Conservation (phyloP, 2,888 invertebrate species). For the Autographa pulchrina region DNA sequence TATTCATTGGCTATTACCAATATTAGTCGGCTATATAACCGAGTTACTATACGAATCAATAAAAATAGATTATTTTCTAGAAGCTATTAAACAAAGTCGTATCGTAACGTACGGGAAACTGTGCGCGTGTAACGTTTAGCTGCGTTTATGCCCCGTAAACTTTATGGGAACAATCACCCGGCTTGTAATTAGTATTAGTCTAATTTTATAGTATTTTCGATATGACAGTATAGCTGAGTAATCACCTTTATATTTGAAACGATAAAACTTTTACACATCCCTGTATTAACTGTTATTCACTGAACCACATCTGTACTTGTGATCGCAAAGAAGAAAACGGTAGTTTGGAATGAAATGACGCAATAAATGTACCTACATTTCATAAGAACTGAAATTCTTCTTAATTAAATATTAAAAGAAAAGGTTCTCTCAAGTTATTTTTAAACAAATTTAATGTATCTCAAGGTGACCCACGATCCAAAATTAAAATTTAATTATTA, state of each 20-base stretch:
- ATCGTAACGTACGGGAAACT: conserved; percentile 49
- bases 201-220: conserved; percentile 52
- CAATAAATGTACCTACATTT: background rate
- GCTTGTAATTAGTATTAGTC: conserved; percentile 55
- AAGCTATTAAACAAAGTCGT: conserved; percentile 48
- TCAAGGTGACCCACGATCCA: background rate
- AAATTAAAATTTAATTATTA: background rate
- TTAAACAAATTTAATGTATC: background rate
- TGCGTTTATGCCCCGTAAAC: conserved; percentile 54
- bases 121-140: conserved; percentile 40
- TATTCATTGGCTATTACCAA: background rate
- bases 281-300: background rate
- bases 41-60: conserved; percentile 16
- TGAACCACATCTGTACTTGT: background rate
- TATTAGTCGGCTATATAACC: background rate
- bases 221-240: background rate
- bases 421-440: conserved; percentile 4
- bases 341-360: background rate
- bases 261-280: no score
- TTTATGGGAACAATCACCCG: conserved; percentile 71
- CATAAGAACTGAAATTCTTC: conserved; percentile 3
- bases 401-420: conserved; percentile 4
- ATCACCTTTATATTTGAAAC: background rate
- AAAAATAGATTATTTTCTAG: conserved; percentile 47
- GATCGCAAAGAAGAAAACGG: background rate